Evolutionary conservation across 2,113 vertebrate species (phyloP).

Genomic region (Leucosticte australis): DNA sequence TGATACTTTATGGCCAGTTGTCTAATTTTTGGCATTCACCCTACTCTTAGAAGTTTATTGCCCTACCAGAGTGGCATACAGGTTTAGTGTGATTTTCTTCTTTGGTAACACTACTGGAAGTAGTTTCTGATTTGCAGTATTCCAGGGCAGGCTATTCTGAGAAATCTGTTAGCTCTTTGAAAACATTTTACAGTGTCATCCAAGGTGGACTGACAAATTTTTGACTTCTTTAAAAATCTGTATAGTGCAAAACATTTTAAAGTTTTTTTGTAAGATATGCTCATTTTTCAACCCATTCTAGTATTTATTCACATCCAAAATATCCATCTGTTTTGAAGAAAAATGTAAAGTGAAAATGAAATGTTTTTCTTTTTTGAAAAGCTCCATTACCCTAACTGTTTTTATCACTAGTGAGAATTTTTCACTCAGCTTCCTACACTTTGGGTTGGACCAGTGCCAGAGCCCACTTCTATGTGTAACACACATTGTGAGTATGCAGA

Average conservation of each 20-base stretch:
- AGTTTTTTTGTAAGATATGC: background rate
- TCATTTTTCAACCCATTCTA: conserved; percentile 7
- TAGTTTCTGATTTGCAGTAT: background rate
- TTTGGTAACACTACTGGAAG: background rate
- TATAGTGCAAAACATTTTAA: background rate
- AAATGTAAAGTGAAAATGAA: conserved; percentile 35
- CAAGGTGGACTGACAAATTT: background rate
- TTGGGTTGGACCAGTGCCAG: conserved; percentile 10
- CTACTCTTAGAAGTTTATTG: background rate
- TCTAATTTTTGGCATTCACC: background rate
- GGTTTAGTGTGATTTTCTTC: background rate
- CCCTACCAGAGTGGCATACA: background rate
- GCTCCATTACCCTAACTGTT: conserved; percentile 44
- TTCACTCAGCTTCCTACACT: conserved; percentile 40
- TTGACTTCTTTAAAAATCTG: background rate
- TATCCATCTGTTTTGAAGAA: conserved; percentile 43
- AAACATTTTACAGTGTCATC: background rate
- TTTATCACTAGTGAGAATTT: conserved; percentile 49
- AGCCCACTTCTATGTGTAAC: background rate
- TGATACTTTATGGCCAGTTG: background rate
- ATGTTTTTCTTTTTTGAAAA: conserved; percentile 46
- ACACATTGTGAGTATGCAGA: background rate
- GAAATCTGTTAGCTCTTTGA: background rate
- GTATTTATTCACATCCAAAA: conserved; percentile 17
- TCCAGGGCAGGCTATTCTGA: background rate